phyloP scores from a whole-genome alignment of 1,140 invertebrate genomes.

The Anoplolepis gracilipes region DNA sequence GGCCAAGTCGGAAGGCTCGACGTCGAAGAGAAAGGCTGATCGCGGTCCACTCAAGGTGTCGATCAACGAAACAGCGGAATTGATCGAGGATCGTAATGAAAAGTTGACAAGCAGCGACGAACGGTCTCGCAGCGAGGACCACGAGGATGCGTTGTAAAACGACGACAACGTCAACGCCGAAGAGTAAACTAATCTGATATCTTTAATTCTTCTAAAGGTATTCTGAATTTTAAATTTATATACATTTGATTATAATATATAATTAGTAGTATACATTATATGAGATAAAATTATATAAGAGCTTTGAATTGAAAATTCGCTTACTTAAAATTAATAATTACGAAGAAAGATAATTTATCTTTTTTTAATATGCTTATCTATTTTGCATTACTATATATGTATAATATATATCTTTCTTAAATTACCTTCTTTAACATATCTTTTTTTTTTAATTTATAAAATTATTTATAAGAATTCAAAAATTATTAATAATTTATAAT shows the following conservation, averaged over 20 bases:
- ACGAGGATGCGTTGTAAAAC: neutral
- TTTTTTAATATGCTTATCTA: neutral
- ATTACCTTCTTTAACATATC: neutral
- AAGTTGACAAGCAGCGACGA: constrained; percentile 68
- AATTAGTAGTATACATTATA: too few species aligned
- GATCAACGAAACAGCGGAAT: constrained; percentile 86
- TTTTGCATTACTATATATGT: neutral
- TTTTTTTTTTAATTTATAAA: constrained; percentile 20
- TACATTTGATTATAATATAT: neutral
- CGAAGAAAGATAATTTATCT: neutral
- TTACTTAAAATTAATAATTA: neutral
- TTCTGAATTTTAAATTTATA: constrained; percentile 4
- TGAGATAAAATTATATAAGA: neutral
- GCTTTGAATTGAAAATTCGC: neutral
- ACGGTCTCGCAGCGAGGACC: constrained; percentile 16
- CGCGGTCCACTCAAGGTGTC: constrained; percentile 84
- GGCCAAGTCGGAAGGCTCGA: constrained; percentile 65
- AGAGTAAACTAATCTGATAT: neutral
- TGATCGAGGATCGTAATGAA: constrained; percentile 84
- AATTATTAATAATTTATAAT: neutral
- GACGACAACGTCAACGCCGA: neutral
- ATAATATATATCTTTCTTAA: neutral
- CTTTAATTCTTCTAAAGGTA: neutral
- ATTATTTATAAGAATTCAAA: constrained; percentile 7
- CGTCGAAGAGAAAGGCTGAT: constrained; percentile 81